Percentiles rank a stretch among this genome's conserved stretches.
These are phyloP conservation scores for Melangyna quadrimaculata DNA, from an alignment of 2,888 invertebrate species.

Conservation along the genomic window DNA sequence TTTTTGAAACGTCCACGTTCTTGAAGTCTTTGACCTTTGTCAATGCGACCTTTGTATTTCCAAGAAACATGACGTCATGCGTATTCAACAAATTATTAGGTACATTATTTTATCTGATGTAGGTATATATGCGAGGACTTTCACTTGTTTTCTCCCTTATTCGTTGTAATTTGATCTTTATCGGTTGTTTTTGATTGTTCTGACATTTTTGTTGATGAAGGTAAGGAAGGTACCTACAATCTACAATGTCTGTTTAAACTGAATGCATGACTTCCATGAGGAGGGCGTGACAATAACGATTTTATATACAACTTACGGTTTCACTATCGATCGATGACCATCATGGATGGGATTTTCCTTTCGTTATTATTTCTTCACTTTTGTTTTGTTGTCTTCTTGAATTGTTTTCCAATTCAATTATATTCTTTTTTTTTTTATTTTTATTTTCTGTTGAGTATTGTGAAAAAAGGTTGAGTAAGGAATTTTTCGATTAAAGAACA, in stretches of 20 bases:
- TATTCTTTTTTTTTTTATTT: constrained; percentile 27
- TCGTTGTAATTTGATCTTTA: constrained; percentile 61
- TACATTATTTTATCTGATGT: background rate
- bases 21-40: constrained; percentile 53
- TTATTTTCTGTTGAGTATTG: background rate
- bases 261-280: background rate
- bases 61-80: constrained; percentile 25
- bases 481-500: constrained; percentile 41
- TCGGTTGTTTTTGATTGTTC: constrained; percentile 56
- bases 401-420: constrained; percentile 53
- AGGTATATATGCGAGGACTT: constrained; percentile 36
- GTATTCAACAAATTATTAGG: constrained; percentile 29
- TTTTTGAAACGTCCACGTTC: constrained; percentile 20
- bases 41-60: background rate
- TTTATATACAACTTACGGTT: background rate
- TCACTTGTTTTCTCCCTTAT: constrained; percentile 62
- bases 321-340: constrained; percentile 16
- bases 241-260: background rate
- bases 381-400: constrained; percentile 14
- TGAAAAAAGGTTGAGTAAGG: constrained; percentile 17
- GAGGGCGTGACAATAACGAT: constrained; percentile 27
- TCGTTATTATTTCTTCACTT: constrained; percentile 32
- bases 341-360: constrained; percentile 36
- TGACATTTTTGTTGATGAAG: constrained; percentile 49
- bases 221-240: background rate